phyloP scores from a whole-genome alignment of 2,113 vertebrate genomes.

The Tapirus terrestris region DNA sequence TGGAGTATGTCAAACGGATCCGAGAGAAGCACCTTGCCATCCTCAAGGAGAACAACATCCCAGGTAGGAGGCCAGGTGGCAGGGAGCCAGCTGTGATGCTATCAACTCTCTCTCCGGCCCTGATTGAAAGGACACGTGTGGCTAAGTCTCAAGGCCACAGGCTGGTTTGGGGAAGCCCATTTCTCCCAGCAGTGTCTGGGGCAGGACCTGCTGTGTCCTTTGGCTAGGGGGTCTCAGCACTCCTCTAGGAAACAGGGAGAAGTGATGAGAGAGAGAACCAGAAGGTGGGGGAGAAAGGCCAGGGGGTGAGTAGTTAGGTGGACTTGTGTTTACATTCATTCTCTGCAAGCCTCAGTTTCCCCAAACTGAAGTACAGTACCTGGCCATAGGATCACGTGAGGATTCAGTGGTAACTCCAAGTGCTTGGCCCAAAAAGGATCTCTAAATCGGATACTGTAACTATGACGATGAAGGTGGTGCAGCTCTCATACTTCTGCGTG shows the following conservation, averaged over 20 bases:
- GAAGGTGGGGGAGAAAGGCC: not conserved
- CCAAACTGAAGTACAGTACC: not conserved
- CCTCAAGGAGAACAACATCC: constrained; percentile 93
- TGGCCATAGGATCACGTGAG: not conserved
- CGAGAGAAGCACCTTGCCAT: constrained; percentile 93
- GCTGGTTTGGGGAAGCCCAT: not conserved
- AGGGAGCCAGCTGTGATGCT: not conserved
- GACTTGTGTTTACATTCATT: not conserved
- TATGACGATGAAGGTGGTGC: accelerated
- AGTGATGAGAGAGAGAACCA: not conserved
- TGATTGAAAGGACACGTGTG: not conserved
- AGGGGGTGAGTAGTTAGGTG: not conserved
- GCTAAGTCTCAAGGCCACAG: not conserved
- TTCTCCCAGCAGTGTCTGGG: not conserved
- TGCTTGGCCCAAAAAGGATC: not conserved
- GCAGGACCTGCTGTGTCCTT: not conserved
- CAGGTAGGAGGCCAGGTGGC: constrained; percentile 83
- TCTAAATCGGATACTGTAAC: too few species aligned
- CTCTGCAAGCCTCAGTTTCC: not conserved
- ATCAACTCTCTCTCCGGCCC: not conserved
- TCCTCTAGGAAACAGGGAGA: not conserved
- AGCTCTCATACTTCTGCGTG: not conserved
- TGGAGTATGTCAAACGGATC: constrained; percentile 95
- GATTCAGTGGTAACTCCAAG: not conserved
- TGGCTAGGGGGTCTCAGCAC: not conserved